phyloP scores from a whole-genome alignment of 2,113 vertebrate species.

The Tangachromis dhanisi region DNA sequence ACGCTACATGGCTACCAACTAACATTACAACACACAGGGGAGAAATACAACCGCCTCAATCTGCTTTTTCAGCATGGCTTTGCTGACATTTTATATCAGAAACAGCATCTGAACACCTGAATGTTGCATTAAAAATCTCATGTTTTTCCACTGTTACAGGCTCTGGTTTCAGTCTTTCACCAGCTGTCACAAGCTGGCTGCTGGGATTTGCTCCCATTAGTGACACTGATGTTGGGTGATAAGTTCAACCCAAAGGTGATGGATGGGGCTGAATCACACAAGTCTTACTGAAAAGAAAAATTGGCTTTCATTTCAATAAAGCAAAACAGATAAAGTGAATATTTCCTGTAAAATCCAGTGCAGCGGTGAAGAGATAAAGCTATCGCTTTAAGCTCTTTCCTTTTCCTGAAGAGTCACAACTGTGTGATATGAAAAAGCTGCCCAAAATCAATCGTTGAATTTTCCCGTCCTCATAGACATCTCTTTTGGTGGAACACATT shows the following conservation, averaged over 20 bases:
- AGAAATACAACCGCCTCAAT: rapidly evolving
- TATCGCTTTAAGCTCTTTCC: not conserved
- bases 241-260: not conserved
- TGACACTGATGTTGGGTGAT: not conserved
- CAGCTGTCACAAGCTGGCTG: not conserved
- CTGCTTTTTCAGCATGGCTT: not conserved
- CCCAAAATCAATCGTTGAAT: not conserved
- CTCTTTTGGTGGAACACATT: not conserved
- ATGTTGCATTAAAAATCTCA: not conserved
- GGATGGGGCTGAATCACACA: not conserved
- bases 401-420: not conserved
- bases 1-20: not conserved
- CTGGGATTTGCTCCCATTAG: not conserved
- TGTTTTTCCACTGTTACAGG: not conserved
- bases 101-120: not conserved
- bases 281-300: not conserved
- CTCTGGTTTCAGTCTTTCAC: not conserved
- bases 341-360: not conserved
- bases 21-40: not conserved
- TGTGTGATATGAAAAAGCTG: not conserved
- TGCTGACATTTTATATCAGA: not conserved
- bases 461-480: not conserved
- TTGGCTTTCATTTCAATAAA: not conserved
- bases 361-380: not conserved
- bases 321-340: not conserved